phyloP scores from a whole-genome alignment of 2,888 invertebrate species.

The Brenthis daphne region DNA sequence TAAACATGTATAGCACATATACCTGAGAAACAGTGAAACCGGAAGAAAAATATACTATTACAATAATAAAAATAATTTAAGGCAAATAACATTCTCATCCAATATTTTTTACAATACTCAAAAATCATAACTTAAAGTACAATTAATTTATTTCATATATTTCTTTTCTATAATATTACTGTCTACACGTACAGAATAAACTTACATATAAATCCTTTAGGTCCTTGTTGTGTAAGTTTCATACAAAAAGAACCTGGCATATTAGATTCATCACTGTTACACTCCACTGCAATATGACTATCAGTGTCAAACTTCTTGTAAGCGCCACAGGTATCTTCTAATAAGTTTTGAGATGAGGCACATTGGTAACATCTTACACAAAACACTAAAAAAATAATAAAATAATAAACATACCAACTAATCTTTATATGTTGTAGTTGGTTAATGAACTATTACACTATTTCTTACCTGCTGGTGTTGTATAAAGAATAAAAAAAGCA shows the following conservation, averaged over 20 bases:
- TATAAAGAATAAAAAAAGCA: slow-evolving; percentile 1
- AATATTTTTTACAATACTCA: too few species aligned
- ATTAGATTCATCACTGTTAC: slow-evolving; percentile 95
- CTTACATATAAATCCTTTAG: slow-evolving; percentile 97
- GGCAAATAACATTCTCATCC: too few species aligned
- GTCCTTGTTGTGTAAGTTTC: slow-evolving; percentile 96
- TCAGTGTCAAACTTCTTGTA: slow-evolving; percentile 92
- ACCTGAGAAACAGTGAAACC: too few species aligned
- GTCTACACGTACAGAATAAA: slow-evolving; percentile 44
- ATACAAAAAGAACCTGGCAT: slow-evolving; percentile 98
- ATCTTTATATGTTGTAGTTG: neutral
- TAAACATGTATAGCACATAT: too few species aligned
- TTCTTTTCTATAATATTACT: too few species aligned
- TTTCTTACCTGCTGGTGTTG: slow-evolving; percentile 8
- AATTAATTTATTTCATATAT: too few species aligned
- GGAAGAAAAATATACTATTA: too few species aligned
- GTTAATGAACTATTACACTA: neutral
- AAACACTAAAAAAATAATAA: slow-evolving; percentile 68
- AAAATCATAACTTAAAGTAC: too few species aligned
- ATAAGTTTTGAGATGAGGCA: slow-evolving; percentile 90
- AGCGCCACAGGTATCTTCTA: slow-evolving; percentile 94
- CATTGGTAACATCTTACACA: slow-evolving; percentile 97
- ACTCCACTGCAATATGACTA: slow-evolving; percentile 94
- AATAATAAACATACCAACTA: neutral
- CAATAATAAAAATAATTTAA: too few species aligned